Conservation (phyloP, 2,113 vertebrate species). For the Oryzias melastigma region DNA sequence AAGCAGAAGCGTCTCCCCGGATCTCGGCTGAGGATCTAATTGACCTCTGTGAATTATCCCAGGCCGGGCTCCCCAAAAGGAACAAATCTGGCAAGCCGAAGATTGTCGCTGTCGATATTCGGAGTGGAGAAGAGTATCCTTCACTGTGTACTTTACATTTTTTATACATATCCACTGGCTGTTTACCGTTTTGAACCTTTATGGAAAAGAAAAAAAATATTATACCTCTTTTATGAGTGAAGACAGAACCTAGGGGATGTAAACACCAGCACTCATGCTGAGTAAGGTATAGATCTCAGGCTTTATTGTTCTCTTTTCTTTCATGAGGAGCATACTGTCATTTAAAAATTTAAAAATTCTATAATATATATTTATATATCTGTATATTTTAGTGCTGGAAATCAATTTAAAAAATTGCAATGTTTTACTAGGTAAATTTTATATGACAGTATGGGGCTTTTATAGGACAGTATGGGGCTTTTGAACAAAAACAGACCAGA, state of each 20-base stretch:
- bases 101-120: conserved; percentile 92
- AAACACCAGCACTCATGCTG: not conserved
- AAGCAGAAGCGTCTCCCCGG: conserved; percentile 92
- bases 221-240: not conserved
- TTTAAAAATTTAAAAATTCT: too few relatives aligned
- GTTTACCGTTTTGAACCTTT: too few relatives aligned
- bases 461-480: too few relatives aligned
- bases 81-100: conserved; percentile 88
- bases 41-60: conserved; percentile 89
- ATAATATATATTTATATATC: too few relatives aligned
- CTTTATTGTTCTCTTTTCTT: not conserved
- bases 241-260: not conserved
- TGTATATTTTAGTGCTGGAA: too few relatives aligned
- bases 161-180: not conserved
- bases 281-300: too few relatives aligned
- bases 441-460: too few relatives aligned
- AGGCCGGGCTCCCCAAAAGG: conserved; percentile 82
- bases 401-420: too few relatives aligned
- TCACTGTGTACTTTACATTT: conserved; percentile 28
- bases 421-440: too few relatives aligned
- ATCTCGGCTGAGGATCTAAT: conserved; percentile 97
- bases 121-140: conserved; percentile 97
- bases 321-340: too few relatives aligned
- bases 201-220: too few relatives aligned
- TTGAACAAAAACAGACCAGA: too few relatives aligned